Base-by-base conservation (phyloP, 2,888 invertebrate genomes). In the Syritta pipiens region DNA sequence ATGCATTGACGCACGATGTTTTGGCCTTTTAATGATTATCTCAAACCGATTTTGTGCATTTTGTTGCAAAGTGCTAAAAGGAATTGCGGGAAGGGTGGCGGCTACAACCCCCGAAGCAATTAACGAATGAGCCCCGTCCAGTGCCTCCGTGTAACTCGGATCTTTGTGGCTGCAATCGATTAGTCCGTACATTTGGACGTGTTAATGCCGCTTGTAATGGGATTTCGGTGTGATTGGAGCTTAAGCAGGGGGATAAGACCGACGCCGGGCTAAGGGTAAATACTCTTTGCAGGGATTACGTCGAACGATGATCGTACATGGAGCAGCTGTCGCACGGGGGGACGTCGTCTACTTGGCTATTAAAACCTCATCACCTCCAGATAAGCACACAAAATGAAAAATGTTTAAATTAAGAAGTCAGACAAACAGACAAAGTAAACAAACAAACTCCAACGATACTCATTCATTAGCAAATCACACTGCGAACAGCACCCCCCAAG, bases 1-100 rank as follows among this genome's bases (percentile, higher is more conserved):
- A 55, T 62, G 28, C 62, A 69, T 44, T 44, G 37, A 76, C 46
- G 71, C 37, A 71, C 59, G 20, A 71, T 76, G 63, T 71, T 74
- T 57, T 65, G 63, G 71, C 63, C 57, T 76, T 65, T 65, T 59
- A 76, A 71, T 63, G 62, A 57, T 69, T 71, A 59, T 69, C 49
- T 26, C 17, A 49, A 63, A 63, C 48, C 24, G 44, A 63, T 68
- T 35, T 62, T 12, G 55, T 55, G 10, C 32, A 65, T 32, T 48
- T 48, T 35, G 55, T 35, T 75, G 51, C 12, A 35, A 28, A 69
- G 28, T 32, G 48, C 22, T 26, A 22, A 37, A 20, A 48, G 40
- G 40, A 46, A n/a, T 28, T 17, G 37, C 4, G 6, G n/a, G 20
- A 12, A 19, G 55, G 12, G 30, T 14, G 24, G 10, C 10, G 35